phyloP scores from a whole-genome alignment of 2,888 invertebrate genomes.

The Nomada flava region DNA sequence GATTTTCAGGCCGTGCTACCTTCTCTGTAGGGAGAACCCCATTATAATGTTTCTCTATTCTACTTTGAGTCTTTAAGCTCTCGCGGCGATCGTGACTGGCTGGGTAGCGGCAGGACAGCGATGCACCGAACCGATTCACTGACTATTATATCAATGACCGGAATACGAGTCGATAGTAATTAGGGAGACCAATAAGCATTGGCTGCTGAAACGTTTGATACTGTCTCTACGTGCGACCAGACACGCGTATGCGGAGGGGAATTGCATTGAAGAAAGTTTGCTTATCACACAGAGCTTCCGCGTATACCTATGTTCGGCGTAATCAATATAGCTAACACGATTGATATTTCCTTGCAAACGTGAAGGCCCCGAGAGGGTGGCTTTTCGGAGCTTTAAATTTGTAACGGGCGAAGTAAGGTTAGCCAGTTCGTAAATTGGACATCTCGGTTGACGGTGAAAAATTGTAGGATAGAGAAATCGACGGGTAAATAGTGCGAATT shows the following conservation, averaged over 20 bases:
- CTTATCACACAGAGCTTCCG: slow-evolving; percentile 18
- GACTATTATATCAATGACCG: slow-evolving; percentile 24
- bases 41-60: neutral
- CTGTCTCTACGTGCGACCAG: slow-evolving; percentile 22
- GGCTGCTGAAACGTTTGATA: slow-evolving; percentile 31
- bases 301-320: neutral
- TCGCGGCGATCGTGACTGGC: neutral
- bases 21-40: neutral
- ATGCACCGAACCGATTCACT: slow-evolving; percentile 4
- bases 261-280: slow-evolving; percentile 15
- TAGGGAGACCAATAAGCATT: slow-evolving; percentile 46
- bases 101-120: neutral
- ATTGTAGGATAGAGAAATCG: neutral
- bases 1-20: slow-evolving; percentile 18
- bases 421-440: neutral
- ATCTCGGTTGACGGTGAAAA: neutral
- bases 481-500: neutral
- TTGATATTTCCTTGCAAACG: neutral
- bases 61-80: slow-evolving; percentile 4
- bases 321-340: neutral
- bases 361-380: neutral
- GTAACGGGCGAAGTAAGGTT: neutral
- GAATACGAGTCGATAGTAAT: slow-evolving; percentile 41
- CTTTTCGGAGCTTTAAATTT: neutral
- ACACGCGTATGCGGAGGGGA: slow-evolving; percentile 30